Evolutionary conservation across 2,113 vertebrate genomes (phyloP), one percentile per base, ranked within the genome.

Genomic region (Tautogolabrus adspersus): DNA sequence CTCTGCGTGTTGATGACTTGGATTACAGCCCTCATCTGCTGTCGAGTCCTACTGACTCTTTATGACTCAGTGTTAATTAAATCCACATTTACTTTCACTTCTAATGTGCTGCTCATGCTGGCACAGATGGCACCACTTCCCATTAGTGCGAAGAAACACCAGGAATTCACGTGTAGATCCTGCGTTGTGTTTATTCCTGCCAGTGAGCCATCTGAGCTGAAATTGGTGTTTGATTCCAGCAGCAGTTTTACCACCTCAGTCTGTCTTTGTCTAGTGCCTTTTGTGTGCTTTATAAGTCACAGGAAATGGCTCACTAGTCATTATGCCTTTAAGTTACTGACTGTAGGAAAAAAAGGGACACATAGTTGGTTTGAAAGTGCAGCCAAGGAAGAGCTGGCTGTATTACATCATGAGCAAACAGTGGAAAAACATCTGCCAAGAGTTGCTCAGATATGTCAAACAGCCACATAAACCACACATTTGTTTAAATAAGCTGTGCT

Each of bases 21-120:
- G 85, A 84, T 23, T 47, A 42, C 30, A 52, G 58, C 85, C 80
- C 22, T 56, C 51, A 9, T 80, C 77, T 83, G 8, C 83, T 94
- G 92, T 91, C 92, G 86, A 79, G 63, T 72, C 66, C 87, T 87
- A 16, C 34, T 56, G 62, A 63, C 72, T 71, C 72, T 90, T 83
- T 81, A 84, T 91, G 91, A 91, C 90, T 93, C 88, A 47, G 66
- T 83, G 83, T 84, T 93, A 92, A 95, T 94, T 94, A 93, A 96
- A 95, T 91, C 91, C 91, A 92, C 75, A 92, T 90, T 94, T 54
- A 71, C 72, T 84, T 85, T 88, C 58, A 38, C 69, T 79, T 68
- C 12, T 16, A 46, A 77, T 69, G 59, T 40, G 51, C 89, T 86
- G 65, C 92, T 93, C 84, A 77, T 68, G 30, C 72, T 88, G 82